A percentile compares a stretch with the other conserved stretches of the same genome.
Conservation (phyloP, 2,888 invertebrate genomes). For the Drosophila falleni region DNA sequence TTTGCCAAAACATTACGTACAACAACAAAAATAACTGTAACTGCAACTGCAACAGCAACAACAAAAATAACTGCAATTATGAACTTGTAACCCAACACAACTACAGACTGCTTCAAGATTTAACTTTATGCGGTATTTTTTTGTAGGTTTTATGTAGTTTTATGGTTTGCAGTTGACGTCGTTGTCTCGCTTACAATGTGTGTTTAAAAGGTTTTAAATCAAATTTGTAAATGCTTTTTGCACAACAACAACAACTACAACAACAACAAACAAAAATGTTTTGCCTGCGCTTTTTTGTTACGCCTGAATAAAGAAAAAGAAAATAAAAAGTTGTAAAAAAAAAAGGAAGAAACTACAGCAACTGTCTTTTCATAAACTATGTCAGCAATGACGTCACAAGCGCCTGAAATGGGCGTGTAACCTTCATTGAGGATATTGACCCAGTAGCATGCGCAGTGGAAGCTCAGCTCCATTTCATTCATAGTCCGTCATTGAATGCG, state of each 20-base stretch:
- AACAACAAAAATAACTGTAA: constrained; percentile 19
- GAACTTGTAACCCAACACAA: constrained; percentile 32
- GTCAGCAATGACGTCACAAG: constrained; percentile 76
- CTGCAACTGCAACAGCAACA: constrained; percentile 30
- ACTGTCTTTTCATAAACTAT: constrained; percentile 50
- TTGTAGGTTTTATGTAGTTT: constrained; percentile 7
- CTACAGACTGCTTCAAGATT: constrained; percentile 33
- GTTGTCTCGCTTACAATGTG: constrained; percentile 33
- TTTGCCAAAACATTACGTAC: constrained; percentile 53
- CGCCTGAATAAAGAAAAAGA: constrained; percentile 44
- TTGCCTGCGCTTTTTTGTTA: constrained; percentile 67
- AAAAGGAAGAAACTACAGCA: constrained; percentile 17
- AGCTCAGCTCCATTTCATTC: constrained; percentile 57
- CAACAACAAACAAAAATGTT: constrained; percentile 23
- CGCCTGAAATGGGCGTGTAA: constrained; percentile 46
- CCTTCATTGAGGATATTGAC: constrained; percentile 82
- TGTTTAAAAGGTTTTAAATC: constrained; percentile 61
- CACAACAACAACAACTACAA: constrained; percentile 37
- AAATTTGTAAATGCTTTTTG: constrained; percentile 64
- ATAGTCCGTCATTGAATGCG: constrained; percentile 51
- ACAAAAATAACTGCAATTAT: constrained; percentile 43
- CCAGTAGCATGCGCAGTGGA: constrained; percentile 82
- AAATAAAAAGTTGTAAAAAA: constrained; percentile 48
- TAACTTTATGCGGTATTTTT: constrained; percentile 30
- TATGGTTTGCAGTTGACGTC: constrained; percentile 42